Evolutionary conservation across 2,113 vertebrate genomes (phyloP).

Genomic region (Hydropotes inermis): DNA sequence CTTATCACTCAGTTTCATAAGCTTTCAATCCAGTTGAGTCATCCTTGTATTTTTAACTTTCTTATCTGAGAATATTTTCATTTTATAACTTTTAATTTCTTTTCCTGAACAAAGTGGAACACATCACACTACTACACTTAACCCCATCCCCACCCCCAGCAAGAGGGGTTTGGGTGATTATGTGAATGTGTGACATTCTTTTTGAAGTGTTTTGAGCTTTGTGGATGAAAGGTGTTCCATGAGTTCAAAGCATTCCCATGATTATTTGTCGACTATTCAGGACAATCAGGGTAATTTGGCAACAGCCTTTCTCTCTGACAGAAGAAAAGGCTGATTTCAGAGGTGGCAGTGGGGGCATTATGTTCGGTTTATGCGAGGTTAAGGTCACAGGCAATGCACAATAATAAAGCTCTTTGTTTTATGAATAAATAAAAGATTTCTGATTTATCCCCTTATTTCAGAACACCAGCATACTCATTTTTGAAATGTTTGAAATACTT

Average conservation of each 20-base stretch:
- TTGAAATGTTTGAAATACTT: conserved; percentile 47
- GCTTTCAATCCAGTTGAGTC: not conserved
- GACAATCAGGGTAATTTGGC: conserved; percentile 32
- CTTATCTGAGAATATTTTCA: not conserved
- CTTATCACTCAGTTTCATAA: not conserved
- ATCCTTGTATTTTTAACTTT: not conserved
- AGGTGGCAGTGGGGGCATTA: not conserved
- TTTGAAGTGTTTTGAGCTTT: conserved; percentile 42
- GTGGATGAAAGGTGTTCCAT: conserved; percentile 44
- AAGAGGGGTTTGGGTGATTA: not conserved
- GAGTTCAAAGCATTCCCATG: conserved; percentile 57
- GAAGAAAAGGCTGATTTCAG: conserved; percentile 38
- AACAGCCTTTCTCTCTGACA: conserved; percentile 43
- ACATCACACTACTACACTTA: not conserved
- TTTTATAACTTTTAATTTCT: not conserved
- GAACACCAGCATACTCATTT: conserved; percentile 10
- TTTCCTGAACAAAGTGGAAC: not conserved
- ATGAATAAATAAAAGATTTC: not conserved
- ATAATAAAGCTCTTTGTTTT: conserved; percentile 37
- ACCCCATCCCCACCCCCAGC: not conserved
- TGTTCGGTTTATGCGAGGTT: conserved; percentile 11
- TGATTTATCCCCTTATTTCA: not conserved
- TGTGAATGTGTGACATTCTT: not conserved
- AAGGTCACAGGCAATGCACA: not conserved
- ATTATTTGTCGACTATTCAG: not conserved